Conservation (phyloP, 2,797 vertebrate species). For the Epinephelus malabaricus region DNA sequence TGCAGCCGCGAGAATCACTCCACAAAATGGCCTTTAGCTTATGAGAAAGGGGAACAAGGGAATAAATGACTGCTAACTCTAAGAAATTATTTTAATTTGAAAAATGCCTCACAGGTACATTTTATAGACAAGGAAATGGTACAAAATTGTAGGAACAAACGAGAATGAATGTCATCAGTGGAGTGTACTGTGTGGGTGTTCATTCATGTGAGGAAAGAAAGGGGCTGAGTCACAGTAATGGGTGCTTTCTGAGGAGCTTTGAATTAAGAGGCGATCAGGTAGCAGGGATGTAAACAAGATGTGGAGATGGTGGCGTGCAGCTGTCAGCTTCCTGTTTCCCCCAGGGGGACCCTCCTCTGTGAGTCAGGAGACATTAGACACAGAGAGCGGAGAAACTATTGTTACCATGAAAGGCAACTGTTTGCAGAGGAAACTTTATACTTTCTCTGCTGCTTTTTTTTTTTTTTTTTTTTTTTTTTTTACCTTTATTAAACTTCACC, state of each 20-base stretch:
- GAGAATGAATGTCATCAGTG: slow-evolving; percentile 3
- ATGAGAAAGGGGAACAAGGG: neutral
- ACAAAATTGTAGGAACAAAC: neutral
- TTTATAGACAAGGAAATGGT: neutral
- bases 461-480: neutral
- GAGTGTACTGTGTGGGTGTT: slow-evolving; percentile 8
- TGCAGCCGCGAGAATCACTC: neutral
- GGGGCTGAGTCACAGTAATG: slow-evolving; percentile 22
- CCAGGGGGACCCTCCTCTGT: neutral
- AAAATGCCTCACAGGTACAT: slow-evolving; percentile 1
- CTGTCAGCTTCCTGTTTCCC: slow-evolving; percentile 28
- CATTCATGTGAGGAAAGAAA: slow-evolving; percentile 13
- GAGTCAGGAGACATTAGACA: slow-evolving; percentile 21
- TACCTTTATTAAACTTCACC: slow-evolving; percentile 16
- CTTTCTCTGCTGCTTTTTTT: slow-evolving; percentile 1
- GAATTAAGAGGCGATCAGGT: slow-evolving; percentile 46
- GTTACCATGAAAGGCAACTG: slow-evolving; percentile 50
- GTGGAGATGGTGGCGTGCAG: slow-evolving; percentile 39
- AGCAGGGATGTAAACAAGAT: slow-evolving; percentile 29
- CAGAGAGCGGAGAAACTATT: slow-evolving; percentile 36
- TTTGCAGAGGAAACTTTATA: slow-evolving; percentile 44
- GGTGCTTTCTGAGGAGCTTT: slow-evolving; percentile 21
- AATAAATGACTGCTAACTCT: slow-evolving; percentile 6
- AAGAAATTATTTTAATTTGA: slow-evolving; percentile 13
- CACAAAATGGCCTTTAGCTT: slow-evolving; percentile 3